Evolutionary conservation across 2,797 vertebrate genomes (phyloP).

Genomic region (Muscicapa striata): DNA sequence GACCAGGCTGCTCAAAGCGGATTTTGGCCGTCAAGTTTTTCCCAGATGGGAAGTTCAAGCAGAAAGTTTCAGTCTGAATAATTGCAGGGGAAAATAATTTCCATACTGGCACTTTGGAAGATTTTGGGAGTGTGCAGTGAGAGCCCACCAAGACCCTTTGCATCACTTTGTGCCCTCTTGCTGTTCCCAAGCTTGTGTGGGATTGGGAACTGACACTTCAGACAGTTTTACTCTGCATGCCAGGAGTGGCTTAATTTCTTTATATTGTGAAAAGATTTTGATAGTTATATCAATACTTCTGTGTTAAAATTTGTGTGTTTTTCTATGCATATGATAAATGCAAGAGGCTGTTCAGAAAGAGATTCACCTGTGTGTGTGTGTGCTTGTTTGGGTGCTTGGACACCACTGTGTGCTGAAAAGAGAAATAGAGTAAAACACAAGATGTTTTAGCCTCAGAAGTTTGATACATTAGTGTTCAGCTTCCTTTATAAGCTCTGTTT

Average conservation of each 20-base stretch:
- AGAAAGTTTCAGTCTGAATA: neutral
- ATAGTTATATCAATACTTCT: neutral
- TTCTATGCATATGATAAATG: neutral
- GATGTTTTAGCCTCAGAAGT: neutral
- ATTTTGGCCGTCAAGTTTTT: neutral
- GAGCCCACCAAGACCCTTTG: neutral
- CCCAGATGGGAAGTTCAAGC: neutral
- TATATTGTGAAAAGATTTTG: neutral
- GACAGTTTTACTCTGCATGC: neutral
- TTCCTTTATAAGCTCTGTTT: neutral
- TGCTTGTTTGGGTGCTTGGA: neutral
- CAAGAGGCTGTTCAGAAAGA: neutral
- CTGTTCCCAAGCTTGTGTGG: neutral
- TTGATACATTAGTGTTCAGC: neutral
- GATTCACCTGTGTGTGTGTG: neutral
- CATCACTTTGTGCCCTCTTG: neutral
- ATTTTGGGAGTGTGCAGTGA: fast-evolving
- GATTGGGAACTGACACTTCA: neutral
- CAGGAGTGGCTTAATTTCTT: neutral
- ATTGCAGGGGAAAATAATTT: neutral
- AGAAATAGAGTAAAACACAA: neutral
- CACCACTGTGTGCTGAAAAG: neutral
- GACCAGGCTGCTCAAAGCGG: neutral
- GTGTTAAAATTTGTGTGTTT: neutral
- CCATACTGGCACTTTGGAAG: neutral